Percentiles rank a stretch among this genome's conserved stretches.
These are phyloP conservation scores for Acanthaster planci DNA, from an alignment of 35 echinoderm and acorn worm species.

Conservation along the genomic window DNA sequence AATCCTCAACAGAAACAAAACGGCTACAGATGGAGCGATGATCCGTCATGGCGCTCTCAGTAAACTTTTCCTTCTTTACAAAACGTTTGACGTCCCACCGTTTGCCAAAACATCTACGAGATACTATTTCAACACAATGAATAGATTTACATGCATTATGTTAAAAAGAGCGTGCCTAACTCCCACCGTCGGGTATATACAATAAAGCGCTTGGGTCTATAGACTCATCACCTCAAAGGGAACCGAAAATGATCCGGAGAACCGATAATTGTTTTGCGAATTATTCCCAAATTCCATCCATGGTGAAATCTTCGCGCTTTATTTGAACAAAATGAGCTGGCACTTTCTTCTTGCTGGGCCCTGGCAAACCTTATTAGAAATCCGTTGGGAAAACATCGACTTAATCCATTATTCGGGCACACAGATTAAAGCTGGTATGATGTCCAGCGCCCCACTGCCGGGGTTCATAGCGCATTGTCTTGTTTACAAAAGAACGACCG, in stretches of 20 bases:
- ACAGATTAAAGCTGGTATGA: slow-evolving; percentile 11
- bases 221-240: neutral
- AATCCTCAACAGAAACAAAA: no score
- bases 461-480: neutral
- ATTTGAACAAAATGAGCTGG: neutral
- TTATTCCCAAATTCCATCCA: neutral
- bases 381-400: neutral
- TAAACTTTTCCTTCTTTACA: no score
- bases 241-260: neutral
- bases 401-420: neutral
- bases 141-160: slow-evolving; percentile 18
- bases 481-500: neutral
- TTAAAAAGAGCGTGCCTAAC: neutral
- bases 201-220: neutral
- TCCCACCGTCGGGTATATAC: neutral
- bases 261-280: slow-evolving; percentile 23
- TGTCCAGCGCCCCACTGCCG: neutral
- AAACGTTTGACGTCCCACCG: no score
- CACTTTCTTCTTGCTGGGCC: slow-evolving; percentile 6
- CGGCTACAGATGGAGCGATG: no score
- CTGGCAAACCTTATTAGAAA: no score
- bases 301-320: neutral
- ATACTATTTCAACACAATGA: no score
- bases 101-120: no score
- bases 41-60: no score